phyloP scores from a whole-genome alignment of 1,140 invertebrate species.

The Bombus superbus region DNA sequence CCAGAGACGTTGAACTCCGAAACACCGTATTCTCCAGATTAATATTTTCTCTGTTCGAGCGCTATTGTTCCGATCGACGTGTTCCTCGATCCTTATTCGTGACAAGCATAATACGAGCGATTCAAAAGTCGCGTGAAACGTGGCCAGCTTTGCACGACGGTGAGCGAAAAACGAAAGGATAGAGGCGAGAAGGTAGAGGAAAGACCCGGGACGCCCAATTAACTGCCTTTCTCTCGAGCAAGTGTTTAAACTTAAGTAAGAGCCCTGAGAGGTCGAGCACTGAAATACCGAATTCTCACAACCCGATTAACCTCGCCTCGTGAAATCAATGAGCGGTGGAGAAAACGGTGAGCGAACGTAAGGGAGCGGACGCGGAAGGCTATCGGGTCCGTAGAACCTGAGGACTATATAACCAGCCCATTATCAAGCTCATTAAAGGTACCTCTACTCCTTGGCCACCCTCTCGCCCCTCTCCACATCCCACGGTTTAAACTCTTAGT shows the following conservation, averaged over 20 bases:
- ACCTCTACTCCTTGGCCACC: slow-evolving; percentile 46
- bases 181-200: neutral
- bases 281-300: slow-evolving; percentile 67
- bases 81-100: neutral
- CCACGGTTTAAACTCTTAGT: slow-evolving; percentile 50
- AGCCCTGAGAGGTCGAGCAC: slow-evolving; percentile 17
- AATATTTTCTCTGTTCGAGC: slow-evolving; percentile 20
- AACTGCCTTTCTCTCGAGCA: slow-evolving; percentile 34
- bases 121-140: neutral
- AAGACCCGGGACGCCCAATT: neutral
- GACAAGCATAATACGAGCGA: neutral
- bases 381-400: slow-evolving; percentile 38
- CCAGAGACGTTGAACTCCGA: slow-evolving; percentile 33
- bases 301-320: slow-evolving; percentile 60
- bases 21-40: slow-evolving; percentile 66
- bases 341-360: slow-evolving; percentile 51
- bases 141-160: too few species aligned
- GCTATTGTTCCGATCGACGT: neutral
- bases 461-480: slow-evolving; percentile 30
- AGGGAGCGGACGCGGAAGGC: slow-evolving; percentile 12
- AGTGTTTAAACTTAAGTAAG: slow-evolving; percentile 67
- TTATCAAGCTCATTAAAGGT: slow-evolving; percentile 74
- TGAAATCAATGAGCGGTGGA: slow-evolving; percentile 66
- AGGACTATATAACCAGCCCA: slow-evolving; percentile 67
- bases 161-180: neutral